Evolutionary conservation across 2,888 invertebrate species (phyloP).

Genomic region (Torymus auratus): DNA sequence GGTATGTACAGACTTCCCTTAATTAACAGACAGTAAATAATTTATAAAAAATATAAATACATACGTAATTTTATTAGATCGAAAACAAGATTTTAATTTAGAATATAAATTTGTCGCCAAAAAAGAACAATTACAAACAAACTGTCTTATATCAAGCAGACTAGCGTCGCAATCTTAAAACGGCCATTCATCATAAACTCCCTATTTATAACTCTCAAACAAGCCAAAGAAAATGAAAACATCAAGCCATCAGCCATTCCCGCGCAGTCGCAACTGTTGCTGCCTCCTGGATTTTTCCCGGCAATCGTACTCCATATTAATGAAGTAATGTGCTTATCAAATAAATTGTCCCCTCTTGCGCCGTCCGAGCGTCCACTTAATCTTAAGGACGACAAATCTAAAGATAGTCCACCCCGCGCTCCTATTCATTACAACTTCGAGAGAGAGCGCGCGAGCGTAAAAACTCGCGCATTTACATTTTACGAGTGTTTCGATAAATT

Average conservation of each 20-base stretch:
- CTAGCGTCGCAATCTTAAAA: background rate
- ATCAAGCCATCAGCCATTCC: background rate
- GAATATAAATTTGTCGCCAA: too few species aligned
- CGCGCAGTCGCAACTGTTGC: background rate
- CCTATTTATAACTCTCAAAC: background rate
- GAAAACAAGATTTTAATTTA: too few species aligned
- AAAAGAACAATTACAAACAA: too few species aligned
- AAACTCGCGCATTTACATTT: constrained; percentile 41
- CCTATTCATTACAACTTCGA: constrained; percentile 44
- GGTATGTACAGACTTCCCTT: too few species aligned
- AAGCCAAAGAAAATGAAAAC: constrained; percentile 2
- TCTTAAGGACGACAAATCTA: constrained; percentile 54
- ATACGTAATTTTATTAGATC: too few species aligned
- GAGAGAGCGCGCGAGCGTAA: background rate
- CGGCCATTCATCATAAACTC: background rate
- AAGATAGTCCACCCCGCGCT: constrained; percentile 31
- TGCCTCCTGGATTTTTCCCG: constrained; percentile 8
- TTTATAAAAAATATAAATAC: too few species aligned
- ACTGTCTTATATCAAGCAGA: too few species aligned
- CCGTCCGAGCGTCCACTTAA: constrained; percentile 38
- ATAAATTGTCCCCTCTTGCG: constrained; percentile 46
- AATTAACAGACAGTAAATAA: too few species aligned
- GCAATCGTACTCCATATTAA: constrained; percentile 33
- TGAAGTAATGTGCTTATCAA: constrained; percentile 49
- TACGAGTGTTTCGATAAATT: constrained; percentile 54